phyloP scores from a whole-genome alignment of 2,113 vertebrate species.

The Narcine bancroftii region DNA sequence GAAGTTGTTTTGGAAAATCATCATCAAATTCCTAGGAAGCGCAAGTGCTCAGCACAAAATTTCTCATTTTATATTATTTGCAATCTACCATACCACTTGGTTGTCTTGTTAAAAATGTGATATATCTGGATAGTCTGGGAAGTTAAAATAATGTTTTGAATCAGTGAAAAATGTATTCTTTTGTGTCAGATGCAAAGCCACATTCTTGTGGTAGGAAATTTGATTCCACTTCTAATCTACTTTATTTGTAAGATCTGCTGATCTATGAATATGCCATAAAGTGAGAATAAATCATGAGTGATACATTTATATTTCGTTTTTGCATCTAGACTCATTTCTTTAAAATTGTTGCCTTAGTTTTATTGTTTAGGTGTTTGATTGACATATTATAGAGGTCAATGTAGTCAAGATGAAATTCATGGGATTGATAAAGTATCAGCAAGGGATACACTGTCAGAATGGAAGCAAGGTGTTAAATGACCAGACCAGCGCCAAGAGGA shows the following conservation, averaged over 20 bases:
- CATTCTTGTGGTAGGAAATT: neutral
- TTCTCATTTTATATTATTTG: neutral
- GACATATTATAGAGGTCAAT: neutral
- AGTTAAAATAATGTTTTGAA: neutral
- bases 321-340: neutral
- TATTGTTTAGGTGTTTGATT: neutral
- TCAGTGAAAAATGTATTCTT: neutral
- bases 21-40: neutral
- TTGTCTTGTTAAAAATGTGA: neutral
- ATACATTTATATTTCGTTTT: neutral
- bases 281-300: neutral
- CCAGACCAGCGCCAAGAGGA: too few relatives aligned
- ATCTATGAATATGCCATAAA: neutral
- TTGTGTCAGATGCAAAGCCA: neutral
- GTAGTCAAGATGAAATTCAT: neutral
- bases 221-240: neutral
- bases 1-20: neutral
- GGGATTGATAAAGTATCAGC: neutral
- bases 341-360: neutral
- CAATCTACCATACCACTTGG: neutral
- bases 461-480: too few relatives aligned
- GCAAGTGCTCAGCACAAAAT: neutral
- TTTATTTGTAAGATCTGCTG: neutral
- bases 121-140: neutral
- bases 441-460: neutral